These are phyloP conservation scores for Formica exsecta DNA, from an alignment of 1,140 invertebrate species.

Conservation along the genomic window DNA sequence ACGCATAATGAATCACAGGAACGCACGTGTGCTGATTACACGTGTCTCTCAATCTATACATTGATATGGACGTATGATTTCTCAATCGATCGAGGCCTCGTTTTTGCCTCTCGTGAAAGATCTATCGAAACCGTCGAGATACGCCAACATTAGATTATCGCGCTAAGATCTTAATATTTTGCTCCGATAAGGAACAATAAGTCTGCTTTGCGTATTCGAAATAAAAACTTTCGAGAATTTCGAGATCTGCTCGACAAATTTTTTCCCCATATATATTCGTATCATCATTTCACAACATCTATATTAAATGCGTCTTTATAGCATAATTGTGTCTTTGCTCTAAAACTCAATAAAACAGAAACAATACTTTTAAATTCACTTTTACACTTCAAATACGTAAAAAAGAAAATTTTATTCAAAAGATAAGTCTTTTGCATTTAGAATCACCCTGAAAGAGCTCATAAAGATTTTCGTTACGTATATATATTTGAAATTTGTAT, in stretches of 20 bases:
- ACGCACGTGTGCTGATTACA: constrained; percentile 6
- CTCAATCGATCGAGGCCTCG: constrained; percentile 5
- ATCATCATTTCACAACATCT: background rate
- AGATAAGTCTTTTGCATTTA: background rate
- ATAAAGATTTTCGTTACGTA: background rate
- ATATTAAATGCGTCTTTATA: background rate
- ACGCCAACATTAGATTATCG: background rate
- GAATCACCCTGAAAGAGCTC: background rate
- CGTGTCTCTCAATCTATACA: constrained; percentile 34
- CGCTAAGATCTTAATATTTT: background rate
- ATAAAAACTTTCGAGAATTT: background rate
- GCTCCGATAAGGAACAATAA: background rate
- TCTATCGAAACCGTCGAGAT: background rate
- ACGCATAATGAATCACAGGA: constrained; percentile 11
- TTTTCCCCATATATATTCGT: background rate
- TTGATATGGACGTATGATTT: background rate
- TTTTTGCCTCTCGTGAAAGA: background rate
- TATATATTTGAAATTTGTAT: background rate
- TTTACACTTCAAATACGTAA: background rate
- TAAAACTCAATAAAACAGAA: background rate
- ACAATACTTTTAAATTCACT: background rate
- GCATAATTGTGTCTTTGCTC: no score
- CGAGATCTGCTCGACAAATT: background rate
- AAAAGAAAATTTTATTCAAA: background rate
- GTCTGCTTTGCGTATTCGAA: background rate